These are phyloP conservation scores for Varecia variegata DNA, from an alignment of 2,797 vertebrate species.

Conservation along the genomic window DNA sequence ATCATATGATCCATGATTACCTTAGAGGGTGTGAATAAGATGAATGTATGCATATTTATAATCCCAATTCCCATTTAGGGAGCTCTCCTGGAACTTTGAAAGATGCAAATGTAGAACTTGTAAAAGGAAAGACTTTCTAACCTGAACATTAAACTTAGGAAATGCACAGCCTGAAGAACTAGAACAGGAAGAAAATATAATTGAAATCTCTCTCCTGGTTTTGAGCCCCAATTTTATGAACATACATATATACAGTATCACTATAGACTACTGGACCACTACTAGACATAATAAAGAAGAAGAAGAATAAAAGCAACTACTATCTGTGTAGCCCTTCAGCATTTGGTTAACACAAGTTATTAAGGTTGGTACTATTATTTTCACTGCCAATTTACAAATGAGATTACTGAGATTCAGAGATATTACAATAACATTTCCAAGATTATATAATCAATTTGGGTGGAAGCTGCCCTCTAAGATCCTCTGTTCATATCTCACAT, in stretches of 20 bases:
- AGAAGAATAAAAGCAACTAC: neutral
- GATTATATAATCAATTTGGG: neutral
- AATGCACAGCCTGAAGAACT: neutral
- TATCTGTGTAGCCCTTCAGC: neutral
- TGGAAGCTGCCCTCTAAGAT: neutral
- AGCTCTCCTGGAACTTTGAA: neutral
- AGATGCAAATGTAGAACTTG: neutral
- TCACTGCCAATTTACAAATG: neutral
- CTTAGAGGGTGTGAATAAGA: neutral
- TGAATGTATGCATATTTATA: neutral
- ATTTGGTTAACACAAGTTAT: neutral
- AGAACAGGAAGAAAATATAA: neutral
- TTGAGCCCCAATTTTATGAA: slow-evolving; percentile 11
- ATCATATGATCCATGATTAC: neutral
- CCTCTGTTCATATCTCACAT: neutral
- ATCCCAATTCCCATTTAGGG: neutral
- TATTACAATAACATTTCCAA: neutral
- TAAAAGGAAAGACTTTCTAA: neutral
- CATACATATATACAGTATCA: neutral
- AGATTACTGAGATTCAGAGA: neutral
- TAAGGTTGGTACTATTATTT: neutral
- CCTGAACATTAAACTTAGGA: neutral
- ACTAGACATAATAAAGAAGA: neutral
- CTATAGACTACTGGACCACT: neutral
- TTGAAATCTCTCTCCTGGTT: neutral